Evolutionary conservation across 1,140 invertebrate species (phyloP), one percentile per base, ranked within the genome.

Genomic region (Danaus plexippus): DNA sequence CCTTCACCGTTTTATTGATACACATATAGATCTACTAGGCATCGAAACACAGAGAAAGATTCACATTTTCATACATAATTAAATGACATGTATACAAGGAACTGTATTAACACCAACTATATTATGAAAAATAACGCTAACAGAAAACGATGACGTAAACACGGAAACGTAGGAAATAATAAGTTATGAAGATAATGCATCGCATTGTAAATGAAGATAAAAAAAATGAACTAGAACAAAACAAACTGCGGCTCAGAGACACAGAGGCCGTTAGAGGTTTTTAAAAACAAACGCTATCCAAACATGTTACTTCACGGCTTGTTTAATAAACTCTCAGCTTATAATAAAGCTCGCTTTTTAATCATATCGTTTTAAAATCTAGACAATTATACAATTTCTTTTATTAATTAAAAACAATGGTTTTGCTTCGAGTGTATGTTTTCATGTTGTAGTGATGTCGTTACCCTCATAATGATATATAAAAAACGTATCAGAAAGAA

Each of bases 261-360:
- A 43, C 46, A 40, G 43, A 56, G 42, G 46, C 22, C 8, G 46
- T 41, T 47, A 55, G 52, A 66, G 53, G 52, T 64, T 61, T 64
- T 55, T 55, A 56, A 67, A 57, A 61, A 66, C 51, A 47, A 52
- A 54, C 46, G 44, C 52, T 59, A 59, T 55, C 51, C 52, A 58
- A 46, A 50, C 54, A 57, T 62, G 45, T 46, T 56, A 53, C 57
- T 57, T 58, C 45, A 42, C 54, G 53, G 57, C 60, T 62, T 54
- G 64, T 63, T 69, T 59, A 61, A 64, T 67, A 61, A 64, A 52
- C 47, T 32, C 22, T 32, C 22, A 32, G 22, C 22, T 22, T 32
- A 12, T 11, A n/a, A 43, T n/a, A 45, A 42, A 52, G n/a, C 49
- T 45, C 22, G 22, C 22, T 32, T 32, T 32, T 32, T 32, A 32